Evolutionary conservation across 2,888 invertebrate genomes (phyloP), one percentile per base, ranked within the genome.

Genomic region (Lasioglossum zephyrum): DNA sequence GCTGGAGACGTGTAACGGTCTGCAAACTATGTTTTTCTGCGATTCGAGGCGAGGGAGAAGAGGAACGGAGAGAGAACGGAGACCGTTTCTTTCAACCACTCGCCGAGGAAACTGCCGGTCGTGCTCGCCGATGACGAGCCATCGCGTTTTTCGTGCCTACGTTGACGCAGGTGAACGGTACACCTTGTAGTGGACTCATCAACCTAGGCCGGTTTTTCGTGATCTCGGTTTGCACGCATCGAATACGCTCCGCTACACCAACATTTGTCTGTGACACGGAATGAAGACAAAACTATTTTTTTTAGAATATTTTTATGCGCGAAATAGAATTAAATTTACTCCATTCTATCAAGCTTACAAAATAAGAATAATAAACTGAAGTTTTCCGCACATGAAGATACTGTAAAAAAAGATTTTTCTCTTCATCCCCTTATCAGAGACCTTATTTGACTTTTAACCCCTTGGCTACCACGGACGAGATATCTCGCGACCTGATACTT

Each of bases 1-100:
- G 69, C 69, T 41, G 63, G 79, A 77, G 81, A 81, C 79, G 74
- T 73, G 74, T 87, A 87, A 87, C 87, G 88, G 84, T 84, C 81
- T 74, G 76, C 75, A 73, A 87, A 81, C 78, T 75, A 69, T 87
- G 80, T 77, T 87, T 81, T 84, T 81, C 63, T 87, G 73, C 79
- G 70, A 72, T 79, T 63, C 47, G 13, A 9, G n/a, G 44, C 77
- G 74, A 70, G 76, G 53, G 57, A 66, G 66, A 60, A 22, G 70
- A 47, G 47, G 9, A 26, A 72, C 13, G 8, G 31, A 77, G 73
- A 72, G 57, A 69, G 69, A 63, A 63, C 73, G 49, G 47, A 60
- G 72, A 57, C 69, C 72, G 73, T 78, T 78, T 86, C 75, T 81
- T 77, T 49, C 16, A n/a, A 60, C 9, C 73, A 73, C 60, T 57